These are phyloP conservation scores for Tortrix viridana DNA, from an alignment of 2,888 invertebrate species.

Conservation along the genomic window DNA sequence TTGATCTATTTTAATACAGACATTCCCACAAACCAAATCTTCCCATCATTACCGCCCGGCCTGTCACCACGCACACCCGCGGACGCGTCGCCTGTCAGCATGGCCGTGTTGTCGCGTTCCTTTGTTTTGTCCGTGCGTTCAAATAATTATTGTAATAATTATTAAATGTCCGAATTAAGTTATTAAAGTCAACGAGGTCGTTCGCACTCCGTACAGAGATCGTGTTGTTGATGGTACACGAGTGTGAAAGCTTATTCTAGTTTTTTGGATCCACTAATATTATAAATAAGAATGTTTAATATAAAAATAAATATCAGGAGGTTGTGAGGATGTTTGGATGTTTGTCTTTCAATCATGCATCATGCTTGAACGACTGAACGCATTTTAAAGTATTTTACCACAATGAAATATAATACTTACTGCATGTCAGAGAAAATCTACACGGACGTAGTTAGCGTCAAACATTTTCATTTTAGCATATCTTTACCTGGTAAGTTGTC, in stretches of 20 bases:
- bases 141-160: conserved; percentile 19
- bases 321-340: too few relatives aligned
- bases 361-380: too few relatives aligned
- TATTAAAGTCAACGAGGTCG: conserved; percentile 26
- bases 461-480: too few relatives aligned
- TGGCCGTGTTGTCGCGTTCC: conserved; percentile 13
- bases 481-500: too few relatives aligned
- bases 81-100: not conserved
- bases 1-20: too few relatives aligned
- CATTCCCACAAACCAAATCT: too few relatives aligned
- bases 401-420: too few relatives aligned
- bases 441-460: too few relatives aligned
- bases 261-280: not conserved
- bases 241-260: conserved; percentile 28
- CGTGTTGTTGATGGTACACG: conserved; percentile 16
- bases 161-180: conserved; percentile 30
- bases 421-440: too few relatives aligned
- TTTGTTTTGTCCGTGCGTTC: conserved; percentile 21
- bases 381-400: too few relatives aligned
- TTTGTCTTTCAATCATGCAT: too few relatives aligned
- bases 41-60: not conserved
- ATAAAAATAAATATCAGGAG: too few relatives aligned
- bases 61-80: not conserved
- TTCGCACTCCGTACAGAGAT: not conserved
- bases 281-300: not conserved